A percentile compares a stretch with the other conserved stretches of the same genome.
Evolutionary conservation across 2,797 vertebrate genomes (phyloP).

Genomic region (Labroides dimidiatus): DNA sequence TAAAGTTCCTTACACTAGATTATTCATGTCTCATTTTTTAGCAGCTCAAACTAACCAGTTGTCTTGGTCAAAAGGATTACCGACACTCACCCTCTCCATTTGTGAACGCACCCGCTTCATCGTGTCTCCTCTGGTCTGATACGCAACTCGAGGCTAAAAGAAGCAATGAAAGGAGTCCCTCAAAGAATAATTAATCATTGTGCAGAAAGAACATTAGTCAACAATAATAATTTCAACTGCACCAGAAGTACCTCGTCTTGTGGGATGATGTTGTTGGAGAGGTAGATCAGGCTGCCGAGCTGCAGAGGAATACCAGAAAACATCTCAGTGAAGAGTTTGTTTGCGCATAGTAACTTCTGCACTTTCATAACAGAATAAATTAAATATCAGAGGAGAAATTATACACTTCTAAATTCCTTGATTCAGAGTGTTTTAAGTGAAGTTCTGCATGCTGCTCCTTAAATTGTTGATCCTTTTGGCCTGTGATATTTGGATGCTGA

Average conservation of each 20-base stretch:
- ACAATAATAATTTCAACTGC: no score
- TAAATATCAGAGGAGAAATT: no score
- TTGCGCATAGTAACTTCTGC: no score
- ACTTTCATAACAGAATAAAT: no score
- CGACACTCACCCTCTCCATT: constrained; percentile 61
- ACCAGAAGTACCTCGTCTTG: constrained; percentile 77
- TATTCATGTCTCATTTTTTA: background rate
- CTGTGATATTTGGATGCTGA: no score
- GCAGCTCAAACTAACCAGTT: background rate
- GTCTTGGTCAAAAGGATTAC: background rate
- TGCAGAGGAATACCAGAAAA: constrained; percentile 59
- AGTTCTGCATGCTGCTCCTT: no score
- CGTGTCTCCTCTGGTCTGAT: constrained; percentile 65
- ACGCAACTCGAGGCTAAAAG: constrained; percentile 66
- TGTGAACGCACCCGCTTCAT: constrained; percentile 61
- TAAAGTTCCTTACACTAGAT: background rate
- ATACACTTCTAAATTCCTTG: no score
- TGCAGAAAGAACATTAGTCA: no score
- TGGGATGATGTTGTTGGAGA: constrained; percentile 76
- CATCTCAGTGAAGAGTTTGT: no score
- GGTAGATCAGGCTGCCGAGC: constrained; percentile 92
- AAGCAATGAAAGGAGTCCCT: background rate
- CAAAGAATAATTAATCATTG: background rate
- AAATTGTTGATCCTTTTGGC: no score
- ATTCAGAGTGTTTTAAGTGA: no score